These are phyloP conservation scores for Plusia festucae DNA, from an alignment of 2,888 invertebrate species.

Conservation along the genomic window DNA sequence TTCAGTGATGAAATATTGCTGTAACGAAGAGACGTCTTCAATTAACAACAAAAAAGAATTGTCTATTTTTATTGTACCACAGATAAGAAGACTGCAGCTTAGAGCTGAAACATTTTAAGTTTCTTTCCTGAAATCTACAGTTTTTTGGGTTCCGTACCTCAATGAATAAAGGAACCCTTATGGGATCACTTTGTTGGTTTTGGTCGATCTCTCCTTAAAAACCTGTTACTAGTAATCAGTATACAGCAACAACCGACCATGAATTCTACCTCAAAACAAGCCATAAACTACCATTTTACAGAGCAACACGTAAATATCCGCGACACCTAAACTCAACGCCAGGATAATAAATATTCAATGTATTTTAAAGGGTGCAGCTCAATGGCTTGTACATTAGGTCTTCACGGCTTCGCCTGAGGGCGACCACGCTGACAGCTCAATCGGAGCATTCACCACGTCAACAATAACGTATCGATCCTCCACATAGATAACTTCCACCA, in stretches of 20 bases:
- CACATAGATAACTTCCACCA: constrained; percentile 46
- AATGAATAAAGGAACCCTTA: too few relatives aligned
- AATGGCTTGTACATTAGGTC: constrained; percentile 60
- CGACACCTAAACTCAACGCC: constrained; percentile 53
- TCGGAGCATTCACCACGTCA: constrained; percentile 67
- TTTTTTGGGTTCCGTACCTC: too few relatives aligned
- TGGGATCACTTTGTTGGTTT: too few relatives aligned
- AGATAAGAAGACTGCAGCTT: background rate
- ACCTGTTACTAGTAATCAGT: background rate
- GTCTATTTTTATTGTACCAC: too few relatives aligned
- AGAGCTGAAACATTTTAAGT: background rate
- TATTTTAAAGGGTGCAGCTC: constrained; percentile 62
- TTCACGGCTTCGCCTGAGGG: constrained; percentile 53
- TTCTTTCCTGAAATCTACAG: too few relatives aligned
- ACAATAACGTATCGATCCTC: constrained; percentile 57
- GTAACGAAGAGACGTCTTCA: too few relatives aligned
- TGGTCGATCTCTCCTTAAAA: too few relatives aligned
- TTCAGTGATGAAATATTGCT: background rate
- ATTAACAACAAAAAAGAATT: too few relatives aligned
- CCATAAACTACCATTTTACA: constrained; percentile 41
- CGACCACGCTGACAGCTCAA: constrained; percentile 64
- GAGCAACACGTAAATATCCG: constrained; percentile 51
- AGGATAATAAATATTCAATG: constrained; percentile 57
- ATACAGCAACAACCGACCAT: constrained; percentile 9
- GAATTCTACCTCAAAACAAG: constrained; percentile 43